These are phyloP conservation scores for Rhipidura dahli DNA, from an alignment of 2,113 vertebrate species.

Conservation along the genomic window DNA sequence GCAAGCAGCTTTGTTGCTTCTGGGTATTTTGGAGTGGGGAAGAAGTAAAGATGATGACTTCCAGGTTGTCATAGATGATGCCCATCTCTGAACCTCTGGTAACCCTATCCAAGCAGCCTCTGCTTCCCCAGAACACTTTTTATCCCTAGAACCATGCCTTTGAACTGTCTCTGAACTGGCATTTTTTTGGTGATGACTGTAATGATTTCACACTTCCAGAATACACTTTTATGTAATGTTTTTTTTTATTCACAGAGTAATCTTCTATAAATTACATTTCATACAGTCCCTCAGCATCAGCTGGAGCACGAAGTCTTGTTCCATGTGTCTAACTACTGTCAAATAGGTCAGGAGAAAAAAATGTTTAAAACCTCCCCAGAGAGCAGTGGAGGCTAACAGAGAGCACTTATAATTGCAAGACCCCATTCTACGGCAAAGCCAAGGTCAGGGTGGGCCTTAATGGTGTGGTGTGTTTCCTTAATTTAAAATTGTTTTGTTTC, in stretches of 20 bases:
- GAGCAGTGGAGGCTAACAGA: not conserved
- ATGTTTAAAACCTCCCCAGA: not conserved
- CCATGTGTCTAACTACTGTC: not conserved
- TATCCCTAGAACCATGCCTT: not conserved
- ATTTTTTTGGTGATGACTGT: not conserved
- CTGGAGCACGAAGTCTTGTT: not conserved
- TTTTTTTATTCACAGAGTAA: not conserved
- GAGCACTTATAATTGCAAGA: not conserved
- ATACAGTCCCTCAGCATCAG: not conserved
- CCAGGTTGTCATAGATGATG: not conserved
- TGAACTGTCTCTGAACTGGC: not conserved
- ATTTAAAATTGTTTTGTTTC: not conserved
- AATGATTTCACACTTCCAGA: not conserved
- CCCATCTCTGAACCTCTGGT: not conserved
- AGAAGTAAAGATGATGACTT: not conserved
- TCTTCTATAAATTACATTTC: not conserved
- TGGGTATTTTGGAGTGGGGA: not conserved
- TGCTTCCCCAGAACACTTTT: fast-evolving
- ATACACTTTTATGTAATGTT: not conserved
- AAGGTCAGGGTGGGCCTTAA: not conserved
- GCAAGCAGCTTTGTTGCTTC: not conserved
- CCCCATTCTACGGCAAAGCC: not conserved
- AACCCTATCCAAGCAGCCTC: not conserved
- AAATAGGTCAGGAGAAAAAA: not conserved
- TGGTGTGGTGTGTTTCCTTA: not conserved